These are phyloP conservation scores for Penelope pileata DNA, from an alignment of 2,113 vertebrate genomes.

Conservation along the genomic window DNA sequence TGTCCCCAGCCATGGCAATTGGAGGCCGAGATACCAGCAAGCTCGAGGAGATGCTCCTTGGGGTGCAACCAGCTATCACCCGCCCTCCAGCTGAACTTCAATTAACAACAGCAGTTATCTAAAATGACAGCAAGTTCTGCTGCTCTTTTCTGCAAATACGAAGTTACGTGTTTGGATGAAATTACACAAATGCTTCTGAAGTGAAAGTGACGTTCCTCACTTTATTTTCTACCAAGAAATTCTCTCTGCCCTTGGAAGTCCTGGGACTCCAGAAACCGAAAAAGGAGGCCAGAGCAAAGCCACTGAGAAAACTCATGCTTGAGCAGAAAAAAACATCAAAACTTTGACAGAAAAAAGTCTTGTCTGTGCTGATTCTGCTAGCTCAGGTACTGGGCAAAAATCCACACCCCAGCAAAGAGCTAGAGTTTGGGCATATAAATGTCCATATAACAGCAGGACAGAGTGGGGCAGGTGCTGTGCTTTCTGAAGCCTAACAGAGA, in stretches of 20 bases:
- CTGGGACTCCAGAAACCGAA: background rate
- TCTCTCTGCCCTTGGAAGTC: background rate
- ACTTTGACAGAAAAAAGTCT: conserved; percentile 14
- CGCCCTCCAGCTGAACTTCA: background rate
- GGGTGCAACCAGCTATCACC: background rate
- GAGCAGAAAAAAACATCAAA: conserved; percentile 31
- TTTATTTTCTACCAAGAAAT: background rate
- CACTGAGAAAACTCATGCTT: conserved; percentile 6
- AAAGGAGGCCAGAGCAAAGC: background rate
- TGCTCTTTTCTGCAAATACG: background rate
- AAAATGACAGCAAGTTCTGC: background rate
- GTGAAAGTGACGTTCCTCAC: background rate
- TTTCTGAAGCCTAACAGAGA: background rate
- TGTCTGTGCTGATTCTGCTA: background rate
- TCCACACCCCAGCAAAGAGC: background rate
- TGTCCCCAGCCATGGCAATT: rapidly evolving
- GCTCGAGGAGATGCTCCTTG: background rate
- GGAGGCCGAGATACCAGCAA: background rate
- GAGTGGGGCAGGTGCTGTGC: background rate
- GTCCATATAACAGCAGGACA: background rate
- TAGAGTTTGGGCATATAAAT: background rate
- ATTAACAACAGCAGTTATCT: background rate
- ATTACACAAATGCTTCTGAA: background rate
- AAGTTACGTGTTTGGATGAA: background rate
- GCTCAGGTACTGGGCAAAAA: background rate